These are phyloP conservation scores for Acleris holmiana DNA, from an alignment of 2,888 invertebrate genomes.

Conservation along the genomic window DNA sequence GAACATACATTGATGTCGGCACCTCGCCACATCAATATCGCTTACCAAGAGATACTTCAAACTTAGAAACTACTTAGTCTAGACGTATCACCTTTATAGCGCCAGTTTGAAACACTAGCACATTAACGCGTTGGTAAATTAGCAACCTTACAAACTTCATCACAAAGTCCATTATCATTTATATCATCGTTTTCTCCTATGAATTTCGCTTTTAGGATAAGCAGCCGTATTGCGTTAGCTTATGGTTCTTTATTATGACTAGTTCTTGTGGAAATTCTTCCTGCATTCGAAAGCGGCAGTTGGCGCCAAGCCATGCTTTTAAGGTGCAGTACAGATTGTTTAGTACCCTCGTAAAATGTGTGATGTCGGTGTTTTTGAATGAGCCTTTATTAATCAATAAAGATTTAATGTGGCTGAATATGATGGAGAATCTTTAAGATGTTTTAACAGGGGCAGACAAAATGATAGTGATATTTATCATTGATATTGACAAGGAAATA, in stretches of 20 bases:
- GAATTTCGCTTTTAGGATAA: background rate
- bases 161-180: slow-evolving; percentile 6
- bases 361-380: slow-evolving; percentile 9
- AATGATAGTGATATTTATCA: no score
- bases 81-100: slow-evolving; percentile 29
- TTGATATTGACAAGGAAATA: no score
- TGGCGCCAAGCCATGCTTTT: slow-evolving; percentile 27
- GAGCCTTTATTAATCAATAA: slow-evolving; percentile 9
- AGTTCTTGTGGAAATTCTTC: slow-evolving; percentile 17
- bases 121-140: background rate
- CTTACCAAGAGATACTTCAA: slow-evolving; percentile 32
- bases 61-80: slow-evolving; percentile 34
- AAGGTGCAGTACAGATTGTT: slow-evolving; percentile 27
- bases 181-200: background rate
- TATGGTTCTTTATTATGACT: slow-evolving; percentile 13
- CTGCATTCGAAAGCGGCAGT: slow-evolving; percentile 22
- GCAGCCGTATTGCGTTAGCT: slow-evolving; percentile 5
- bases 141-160: background rate
- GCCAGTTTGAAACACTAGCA: slow-evolving; percentile 29
- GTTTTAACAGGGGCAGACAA: no score
- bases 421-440: background rate
- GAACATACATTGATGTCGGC: background rate
- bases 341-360: slow-evolving; percentile 25
- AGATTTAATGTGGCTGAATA: slow-evolving; percentile 4
- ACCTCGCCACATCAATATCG: slow-evolving; percentile 18